Percentiles rank a stretch among this genome's conserved stretches.
phyloP scores from a whole-genome alignment of 2,888 invertebrate genomes.

The Laspeyria flexula region DNA sequence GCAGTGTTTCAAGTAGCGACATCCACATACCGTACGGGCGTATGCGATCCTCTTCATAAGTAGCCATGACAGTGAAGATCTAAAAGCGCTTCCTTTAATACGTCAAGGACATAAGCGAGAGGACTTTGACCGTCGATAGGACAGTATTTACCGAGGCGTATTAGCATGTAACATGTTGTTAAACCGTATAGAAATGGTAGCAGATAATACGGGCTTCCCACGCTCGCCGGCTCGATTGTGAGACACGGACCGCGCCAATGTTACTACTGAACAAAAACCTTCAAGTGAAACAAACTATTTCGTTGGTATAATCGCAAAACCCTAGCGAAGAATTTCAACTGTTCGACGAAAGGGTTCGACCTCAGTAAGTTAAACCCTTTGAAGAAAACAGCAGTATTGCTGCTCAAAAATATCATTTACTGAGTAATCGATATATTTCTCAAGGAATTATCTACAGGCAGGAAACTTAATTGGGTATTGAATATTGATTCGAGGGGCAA shows the following conservation, averaged over 20 bases:
- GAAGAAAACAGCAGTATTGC: constrained; percentile 6
- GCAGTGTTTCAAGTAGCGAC: constrained; percentile 39
- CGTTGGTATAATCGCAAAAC: constrained; percentile 5
- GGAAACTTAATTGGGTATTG: constrained; percentile 35
- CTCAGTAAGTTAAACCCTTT: background rate
- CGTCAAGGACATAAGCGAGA: constrained; percentile 36
- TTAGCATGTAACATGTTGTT: constrained; percentile 50
- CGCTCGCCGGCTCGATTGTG: constrained; percentile 55
- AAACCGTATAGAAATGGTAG: constrained; percentile 48
- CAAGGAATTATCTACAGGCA: constrained; percentile 21
- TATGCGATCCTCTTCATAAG: constrained; percentile 23
- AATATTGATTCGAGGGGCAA: constrained; percentile 31
- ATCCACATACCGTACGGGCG: constrained; percentile 27
- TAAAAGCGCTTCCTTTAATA: constrained; percentile 33
- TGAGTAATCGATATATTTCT: constrained; percentile 15
- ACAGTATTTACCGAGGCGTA: constrained; percentile 39
- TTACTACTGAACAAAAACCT: constrained; percentile 18
- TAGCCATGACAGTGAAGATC: constrained; percentile 41
- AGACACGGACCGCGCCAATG: constrained; percentile 38
- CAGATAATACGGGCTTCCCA: constrained; percentile 64
- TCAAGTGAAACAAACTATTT: constrained; percentile 10
- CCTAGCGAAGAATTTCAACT: background rate
- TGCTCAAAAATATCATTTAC: background rate
- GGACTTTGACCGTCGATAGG: constrained; percentile 42
- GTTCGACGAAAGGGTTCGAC: background rate